A percentile compares a stretch with the other conserved stretches of the same genome.
These are phyloP conservation scores for Indicator maculatus DNA, from an alignment of 2,113 vertebrate genomes.

Conservation along the genomic window DNA sequence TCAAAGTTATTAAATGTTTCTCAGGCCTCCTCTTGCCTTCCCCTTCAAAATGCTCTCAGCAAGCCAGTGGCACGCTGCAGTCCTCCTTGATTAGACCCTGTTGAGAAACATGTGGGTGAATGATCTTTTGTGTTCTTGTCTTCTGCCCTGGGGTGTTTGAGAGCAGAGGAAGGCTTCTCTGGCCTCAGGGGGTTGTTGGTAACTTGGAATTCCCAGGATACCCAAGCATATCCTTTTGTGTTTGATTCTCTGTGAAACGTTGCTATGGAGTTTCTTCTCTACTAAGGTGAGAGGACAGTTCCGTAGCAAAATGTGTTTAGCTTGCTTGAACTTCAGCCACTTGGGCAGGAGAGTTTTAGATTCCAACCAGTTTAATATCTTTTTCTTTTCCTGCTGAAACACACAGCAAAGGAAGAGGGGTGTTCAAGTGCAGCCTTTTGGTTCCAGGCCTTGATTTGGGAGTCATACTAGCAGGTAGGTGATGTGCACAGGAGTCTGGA, in stretches of 20 bases:
- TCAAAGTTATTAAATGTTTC: slow-evolving; percentile 78
- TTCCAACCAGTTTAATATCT: neutral
- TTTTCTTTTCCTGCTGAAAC: neutral
- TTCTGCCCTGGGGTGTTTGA: slow-evolving; percentile 29
- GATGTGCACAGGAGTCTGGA: neutral
- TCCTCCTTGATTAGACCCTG: slow-evolving; percentile 78
- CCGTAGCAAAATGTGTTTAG: neutral
- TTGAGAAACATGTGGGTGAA: slow-evolving; percentile 73
- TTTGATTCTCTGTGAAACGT: neutral
- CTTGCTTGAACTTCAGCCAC: neutral
- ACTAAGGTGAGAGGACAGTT: neutral
- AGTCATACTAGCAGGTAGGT: neutral
- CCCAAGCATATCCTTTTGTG: neutral
- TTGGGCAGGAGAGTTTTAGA: neutral
- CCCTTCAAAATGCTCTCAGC: slow-evolving; percentile 66
- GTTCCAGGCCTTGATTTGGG: neutral
- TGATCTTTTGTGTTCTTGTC: slow-evolving; percentile 73
- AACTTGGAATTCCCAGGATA: slow-evolving; percentile 10
- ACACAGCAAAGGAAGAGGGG: neutral
- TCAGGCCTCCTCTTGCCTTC: slow-evolving; percentile 36
- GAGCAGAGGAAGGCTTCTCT: neutral
- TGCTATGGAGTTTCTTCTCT: neutral
- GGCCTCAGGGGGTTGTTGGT: slow-evolving; percentile 23
- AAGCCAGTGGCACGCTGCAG: slow-evolving; percentile 52
- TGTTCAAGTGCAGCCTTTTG: neutral